Evolutionary conservation across 2,113 vertebrate genomes (phyloP).

Genomic region (Anser cygnoides): DNA sequence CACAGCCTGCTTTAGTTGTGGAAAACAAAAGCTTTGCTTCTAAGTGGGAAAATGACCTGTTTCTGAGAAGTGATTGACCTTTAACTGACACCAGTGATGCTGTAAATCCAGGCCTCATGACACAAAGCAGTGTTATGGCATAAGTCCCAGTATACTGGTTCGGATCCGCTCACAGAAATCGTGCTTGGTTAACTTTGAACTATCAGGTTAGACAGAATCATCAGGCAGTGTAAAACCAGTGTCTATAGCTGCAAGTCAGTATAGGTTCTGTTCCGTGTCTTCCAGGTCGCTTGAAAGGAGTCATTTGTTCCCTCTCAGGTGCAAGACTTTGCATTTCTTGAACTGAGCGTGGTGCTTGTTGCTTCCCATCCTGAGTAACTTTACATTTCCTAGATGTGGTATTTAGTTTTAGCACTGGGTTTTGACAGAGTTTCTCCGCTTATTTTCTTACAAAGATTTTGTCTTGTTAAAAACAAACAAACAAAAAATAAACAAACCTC

Average conservation of each 20-base stretch:
- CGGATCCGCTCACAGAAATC: background rate
- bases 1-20: background rate
- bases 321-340: background rate
- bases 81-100: background rate
- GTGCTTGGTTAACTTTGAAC: background rate
- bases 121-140: rapidly evolving
- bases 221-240: background rate
- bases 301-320: background rate
- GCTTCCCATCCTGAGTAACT: background rate
- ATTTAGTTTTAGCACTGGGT: background rate
- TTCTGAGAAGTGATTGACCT: background rate
- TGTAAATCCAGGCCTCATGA: background rate
- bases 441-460: background rate
- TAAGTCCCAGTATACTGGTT: background rate
- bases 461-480: background rate
- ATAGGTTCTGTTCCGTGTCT: background rate
- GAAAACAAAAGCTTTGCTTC: background rate
- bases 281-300: background rate
- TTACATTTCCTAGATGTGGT: background rate
- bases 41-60: background rate
- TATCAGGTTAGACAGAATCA: background rate
- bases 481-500: background rate
- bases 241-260: background rate
- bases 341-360: background rate
- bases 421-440: background rate